A percentile compares a stretch with the other conserved stretches of the same genome.
Evolutionary conservation across 2,113 vertebrate species (phyloP).

Genomic region (Pogonocichla stellata): DNA sequence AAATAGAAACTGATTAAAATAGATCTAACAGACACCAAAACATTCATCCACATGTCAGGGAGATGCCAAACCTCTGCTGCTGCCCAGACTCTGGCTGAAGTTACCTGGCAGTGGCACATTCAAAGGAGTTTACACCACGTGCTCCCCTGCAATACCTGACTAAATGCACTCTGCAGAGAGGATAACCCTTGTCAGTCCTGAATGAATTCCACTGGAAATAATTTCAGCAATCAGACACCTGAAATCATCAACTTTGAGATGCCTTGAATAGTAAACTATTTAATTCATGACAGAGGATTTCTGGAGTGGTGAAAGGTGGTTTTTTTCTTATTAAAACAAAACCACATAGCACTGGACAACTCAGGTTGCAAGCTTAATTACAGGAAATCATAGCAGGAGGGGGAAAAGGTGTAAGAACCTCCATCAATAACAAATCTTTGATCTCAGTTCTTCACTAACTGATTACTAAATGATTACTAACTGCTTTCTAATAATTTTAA

Average conservation of each 20-base stretch:
- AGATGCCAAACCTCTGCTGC: not conserved
- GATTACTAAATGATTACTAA: not conserved
- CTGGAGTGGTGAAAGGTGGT: not conserved
- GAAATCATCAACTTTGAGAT: not conserved
- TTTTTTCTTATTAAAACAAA: not conserved
- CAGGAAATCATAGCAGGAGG: not conserved
- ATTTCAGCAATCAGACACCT: not conserved
- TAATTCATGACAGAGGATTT: not conserved
- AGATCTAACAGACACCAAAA: not conserved
- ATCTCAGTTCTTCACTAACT: not conserved
- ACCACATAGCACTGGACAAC: not conserved
- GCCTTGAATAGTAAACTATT: not conserved
- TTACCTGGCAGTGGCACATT: not conserved
- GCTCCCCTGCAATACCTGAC: not conserved
- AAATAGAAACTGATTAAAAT: not conserved
- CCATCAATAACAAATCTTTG: not conserved
- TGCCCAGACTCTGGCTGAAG: not conserved
- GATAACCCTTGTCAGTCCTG: not conserved
- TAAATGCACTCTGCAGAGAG: not conserved
- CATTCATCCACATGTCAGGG: not conserved
- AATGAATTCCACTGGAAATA: not conserved
- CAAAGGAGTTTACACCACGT: accelerated
- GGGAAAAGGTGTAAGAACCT: not conserved
- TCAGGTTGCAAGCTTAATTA: not conserved
- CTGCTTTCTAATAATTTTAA: not conserved